These are phyloP conservation scores for Linnaemya vulpina DNA, from an alignment of 2,888 invertebrate genomes.

Conservation along the genomic window DNA sequence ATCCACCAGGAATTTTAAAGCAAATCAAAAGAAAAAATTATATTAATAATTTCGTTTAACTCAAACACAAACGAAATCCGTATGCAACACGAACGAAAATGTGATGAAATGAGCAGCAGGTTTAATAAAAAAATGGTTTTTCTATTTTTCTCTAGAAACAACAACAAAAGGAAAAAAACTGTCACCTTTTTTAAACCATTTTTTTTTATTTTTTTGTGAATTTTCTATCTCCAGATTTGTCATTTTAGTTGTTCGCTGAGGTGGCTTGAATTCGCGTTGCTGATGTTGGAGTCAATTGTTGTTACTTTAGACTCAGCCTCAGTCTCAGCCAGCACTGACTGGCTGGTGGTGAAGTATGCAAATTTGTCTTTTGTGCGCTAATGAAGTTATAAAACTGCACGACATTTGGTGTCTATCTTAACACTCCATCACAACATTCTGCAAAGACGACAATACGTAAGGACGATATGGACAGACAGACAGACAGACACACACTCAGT, in stretches of 20 bases:
- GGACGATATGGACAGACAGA: slow-evolving; percentile 47
- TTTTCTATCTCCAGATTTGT: slow-evolving; percentile 56
- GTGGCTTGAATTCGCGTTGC: slow-evolving; percentile 55
- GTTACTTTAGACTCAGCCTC: slow-evolving; percentile 7
- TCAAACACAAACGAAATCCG: slow-evolving; percentile 4
- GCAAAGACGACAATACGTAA: slow-evolving; percentile 67
- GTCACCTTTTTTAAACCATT: slow-evolving; percentile 46
- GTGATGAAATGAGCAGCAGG: slow-evolving; percentile 62
- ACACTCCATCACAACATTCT: slow-evolving; percentile 68
- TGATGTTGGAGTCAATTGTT: slow-evolving; percentile 19
- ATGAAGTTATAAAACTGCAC: slow-evolving; percentile 83
- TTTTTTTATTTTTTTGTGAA: too few relatives aligned
- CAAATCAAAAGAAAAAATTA: slow-evolving; percentile 12
- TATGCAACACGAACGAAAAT: slow-evolving; percentile 54
- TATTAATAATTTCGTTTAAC: slow-evolving; percentile 19
- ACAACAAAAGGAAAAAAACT: too few relatives aligned
- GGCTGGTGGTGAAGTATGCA: slow-evolving; percentile 72
- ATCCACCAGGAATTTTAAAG: slow-evolving; percentile 24
- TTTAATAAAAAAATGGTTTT: slow-evolving; percentile 17
- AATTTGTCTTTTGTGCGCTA: slow-evolving; percentile 77
- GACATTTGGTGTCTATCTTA: slow-evolving; percentile 77
- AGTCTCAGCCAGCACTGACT: slow-evolving; percentile 1
- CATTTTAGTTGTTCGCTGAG: slow-evolving; percentile 53
- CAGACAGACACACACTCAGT: slow-evolving; percentile 20
- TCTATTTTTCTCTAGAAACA: not conserved